Evolutionary conservation across 2,797 vertebrate genomes (phyloP), one percentile per base, ranked within the genome.

Genomic region (Lacerta agilis): DNA sequence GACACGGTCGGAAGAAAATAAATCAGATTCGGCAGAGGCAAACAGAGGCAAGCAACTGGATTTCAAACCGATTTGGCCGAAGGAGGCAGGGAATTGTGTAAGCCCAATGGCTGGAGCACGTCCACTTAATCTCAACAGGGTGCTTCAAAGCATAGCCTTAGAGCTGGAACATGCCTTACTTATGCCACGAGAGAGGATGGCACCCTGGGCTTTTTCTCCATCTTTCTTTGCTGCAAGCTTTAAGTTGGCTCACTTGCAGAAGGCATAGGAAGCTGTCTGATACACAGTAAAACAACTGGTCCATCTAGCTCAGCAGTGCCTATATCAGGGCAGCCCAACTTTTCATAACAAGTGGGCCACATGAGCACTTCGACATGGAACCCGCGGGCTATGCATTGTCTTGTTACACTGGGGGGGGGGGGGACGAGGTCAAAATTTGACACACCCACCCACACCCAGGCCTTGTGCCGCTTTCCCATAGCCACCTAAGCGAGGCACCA

Each of bases 1-100:
- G 8, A 82, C 64, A 86, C 38, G 75, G 94, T 90, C 86, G 36
- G 25, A 91, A n/a, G 13, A 69, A 55, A 23, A 41, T 6, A 4
- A 20, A 33, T 36, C 55, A 43, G 58, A 33, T 11, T 27, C 43
- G 17, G 41, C 18, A 45, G 64, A 18, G 15, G n/a, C 71, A 72
- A 36, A 5, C 75, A 36, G n/a, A 69, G 27, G 41, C 10, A 43
- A 77, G 43, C 8, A 43, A 38, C 0, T 17, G 23, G 64, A 71
- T 5, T 49, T 29, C 23, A 67, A 79, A 58, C 64, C 3, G 15
- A 64, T 20, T 33, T 3, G 23, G 67, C 43, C 25, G 41, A 79
- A 58, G 15, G 38, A 5, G 20, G 18, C 43, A 72, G 20, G n/a
- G 29, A 23, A 13, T 49, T 29, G 2, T 38, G 29, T 29, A 7